Evolutionary conservation across 2,888 invertebrate genomes (phyloP).

Genomic region (Lamproptera curius): DNA sequence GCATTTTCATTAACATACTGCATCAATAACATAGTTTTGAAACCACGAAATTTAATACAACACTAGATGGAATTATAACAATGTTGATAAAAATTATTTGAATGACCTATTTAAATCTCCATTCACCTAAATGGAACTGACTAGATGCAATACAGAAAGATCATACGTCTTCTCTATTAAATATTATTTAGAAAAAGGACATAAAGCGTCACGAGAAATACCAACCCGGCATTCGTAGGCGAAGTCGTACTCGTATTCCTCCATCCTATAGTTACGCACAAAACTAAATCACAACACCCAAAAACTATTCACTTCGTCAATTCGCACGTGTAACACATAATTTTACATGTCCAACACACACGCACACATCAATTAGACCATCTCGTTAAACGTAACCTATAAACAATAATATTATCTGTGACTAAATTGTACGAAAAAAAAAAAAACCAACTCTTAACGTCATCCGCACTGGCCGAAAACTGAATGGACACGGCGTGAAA

Average conservation of each 20-base stretch:
- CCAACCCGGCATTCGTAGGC: constrained; percentile 82
- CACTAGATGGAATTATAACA: no score
- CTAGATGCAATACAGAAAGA: no score
- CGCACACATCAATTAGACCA: constrained; percentile 22
- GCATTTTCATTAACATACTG: no score
- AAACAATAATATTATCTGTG: constrained; percentile 25
- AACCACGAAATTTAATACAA: no score
- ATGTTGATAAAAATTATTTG: no score
- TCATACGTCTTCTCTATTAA: no score
- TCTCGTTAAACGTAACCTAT: constrained; percentile 35
- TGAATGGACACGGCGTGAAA: constrained; percentile 64
- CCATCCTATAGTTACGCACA: constrained; percentile 56
- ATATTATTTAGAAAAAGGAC: no score
- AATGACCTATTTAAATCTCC: no score
- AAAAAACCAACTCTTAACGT: constrained; percentile 23
- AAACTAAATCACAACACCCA: constrained; percentile 42
- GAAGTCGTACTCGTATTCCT: constrained; percentile 81
- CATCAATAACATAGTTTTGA: no score
- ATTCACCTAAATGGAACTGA: no score
- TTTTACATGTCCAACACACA: constrained; percentile 27
- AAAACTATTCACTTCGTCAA: constrained; percentile 41
- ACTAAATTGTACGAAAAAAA: constrained; percentile 18
- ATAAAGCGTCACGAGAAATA: constrained; percentile 32
- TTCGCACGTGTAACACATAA: constrained; percentile 40
- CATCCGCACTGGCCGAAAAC: constrained; percentile 54